Conservation (phyloP, 2,113 vertebrate species). For the Capreolus pygargus region DNA sequence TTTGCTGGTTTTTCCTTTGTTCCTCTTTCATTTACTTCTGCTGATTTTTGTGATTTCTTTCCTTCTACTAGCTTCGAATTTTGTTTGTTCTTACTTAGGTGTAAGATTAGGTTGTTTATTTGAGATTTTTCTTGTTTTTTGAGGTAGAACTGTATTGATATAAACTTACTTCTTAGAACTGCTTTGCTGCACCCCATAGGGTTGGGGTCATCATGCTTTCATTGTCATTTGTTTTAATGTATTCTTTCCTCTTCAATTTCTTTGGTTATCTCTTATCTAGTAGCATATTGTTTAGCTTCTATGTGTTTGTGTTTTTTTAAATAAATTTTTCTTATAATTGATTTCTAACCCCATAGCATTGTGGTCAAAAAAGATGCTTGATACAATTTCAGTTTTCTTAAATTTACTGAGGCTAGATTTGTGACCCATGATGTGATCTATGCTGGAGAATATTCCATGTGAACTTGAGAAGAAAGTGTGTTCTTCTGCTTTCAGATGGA, state of each 20-base stretch:
- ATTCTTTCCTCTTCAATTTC: background rate
- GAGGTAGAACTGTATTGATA: background rate
- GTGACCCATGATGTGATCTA: background rate
- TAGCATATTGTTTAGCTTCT: background rate
- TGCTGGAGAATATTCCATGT: background rate
- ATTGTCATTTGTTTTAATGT: background rate
- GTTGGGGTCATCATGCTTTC: rapidly evolving
- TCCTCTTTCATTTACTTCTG: background rate
- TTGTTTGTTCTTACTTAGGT: background rate
- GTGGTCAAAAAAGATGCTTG: background rate
- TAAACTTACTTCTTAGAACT: background rate
- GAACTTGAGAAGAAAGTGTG: background rate
- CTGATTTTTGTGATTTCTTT: background rate
- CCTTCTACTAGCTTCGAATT: background rate
- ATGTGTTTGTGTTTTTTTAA: background rate
- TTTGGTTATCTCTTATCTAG: background rate
- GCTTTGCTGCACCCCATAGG: background rate
- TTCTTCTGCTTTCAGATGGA: background rate
- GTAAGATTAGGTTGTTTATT: background rate
- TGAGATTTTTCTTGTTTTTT: background rate
- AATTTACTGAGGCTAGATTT: background rate
- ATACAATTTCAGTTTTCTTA: background rate
- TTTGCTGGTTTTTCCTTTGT: background rate
- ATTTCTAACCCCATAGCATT: background rate
- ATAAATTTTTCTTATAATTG: background rate